These are phyloP conservation scores for Elegia similella DNA, from an alignment of 2,888 invertebrate genomes.

Conservation along the genomic window DNA sequence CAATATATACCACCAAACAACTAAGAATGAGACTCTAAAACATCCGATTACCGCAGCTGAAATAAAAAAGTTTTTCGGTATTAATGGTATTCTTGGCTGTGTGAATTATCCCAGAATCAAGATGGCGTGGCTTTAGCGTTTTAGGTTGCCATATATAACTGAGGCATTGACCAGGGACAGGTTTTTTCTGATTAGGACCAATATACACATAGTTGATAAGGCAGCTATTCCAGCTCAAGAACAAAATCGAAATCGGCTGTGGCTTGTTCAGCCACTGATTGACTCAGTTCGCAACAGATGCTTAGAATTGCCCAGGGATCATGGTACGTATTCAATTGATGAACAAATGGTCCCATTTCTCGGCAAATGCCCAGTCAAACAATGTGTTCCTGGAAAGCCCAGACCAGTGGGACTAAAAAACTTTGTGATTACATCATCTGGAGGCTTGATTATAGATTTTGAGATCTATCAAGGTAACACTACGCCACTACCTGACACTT, in stretches of 20 bases:
- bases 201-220: slow-evolving; percentile 19
- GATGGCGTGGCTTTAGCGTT: no score
- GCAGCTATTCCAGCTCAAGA: slow-evolving; percentile 12
- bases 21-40: no score
- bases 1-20: no score
- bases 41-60: no score
- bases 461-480: slow-evolving; percentile 16
- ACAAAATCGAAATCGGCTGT: slow-evolving; percentile 8
- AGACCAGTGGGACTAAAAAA: no score
- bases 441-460: no score
- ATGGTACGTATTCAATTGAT: slow-evolving; percentile 17
- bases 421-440: slow-evolving; percentile 12
- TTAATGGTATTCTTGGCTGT: no score
- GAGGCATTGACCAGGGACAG: no score
- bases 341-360: slow-evolving; percentile 13
- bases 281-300: slow-evolving; percentile 16
- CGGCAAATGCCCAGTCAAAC: slow-evolving; percentile 16
- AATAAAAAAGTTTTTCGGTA: no score
- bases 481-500: slow-evolving; percentile 21
- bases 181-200: slow-evolving; percentile 12
- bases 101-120: no score
- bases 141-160: no score
- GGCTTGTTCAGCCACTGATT: slow-evolving; percentile 15
- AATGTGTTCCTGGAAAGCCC: no score
- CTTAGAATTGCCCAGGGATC: slow-evolving; percentile 13